Evolutionary conservation across 2,888 invertebrate species (phyloP), one percentile per base, ranked within the genome.

Genomic region (Caenorhabditis sinica): DNA sequence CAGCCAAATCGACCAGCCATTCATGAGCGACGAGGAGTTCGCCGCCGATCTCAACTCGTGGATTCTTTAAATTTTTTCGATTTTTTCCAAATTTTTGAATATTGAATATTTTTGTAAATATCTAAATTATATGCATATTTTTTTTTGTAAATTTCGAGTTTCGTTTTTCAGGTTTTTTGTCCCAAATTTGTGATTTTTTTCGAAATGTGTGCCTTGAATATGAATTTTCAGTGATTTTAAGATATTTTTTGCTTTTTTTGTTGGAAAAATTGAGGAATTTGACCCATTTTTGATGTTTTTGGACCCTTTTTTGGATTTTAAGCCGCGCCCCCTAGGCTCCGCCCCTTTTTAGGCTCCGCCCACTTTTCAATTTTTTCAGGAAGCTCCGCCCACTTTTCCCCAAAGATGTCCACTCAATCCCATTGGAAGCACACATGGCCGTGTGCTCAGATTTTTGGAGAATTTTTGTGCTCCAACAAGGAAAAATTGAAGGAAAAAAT

Each of bases 361-460:
- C 56, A 53, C 15, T 28, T 28, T 56, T 25, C 11, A 25, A 56
- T 17, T 40, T 61, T 61, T 3, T 13, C 58, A 11, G 56, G n/a
- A n/a, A n/a, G n/a, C n/a, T n/a, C n/a, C n/a, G n/a, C n/a, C n/a
- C n/a, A n/a, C n/a, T n/a, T n/a, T n/a, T n/a, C n/a, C n/a, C n/a
- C n/a, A n/a, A n/a, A n/a, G n/a, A 65, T 65, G 65, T 25, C 15
- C 45, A 30, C 43, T 20, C 85, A 85, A 68, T 28, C 58, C n/a
- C 87, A 87, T 61, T 87, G 87, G 87, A 80, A 82, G 30, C 90
- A 91, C 74, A 80, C 84, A 9, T 91, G 91, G 91, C 91, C 91
- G 11, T 87, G 82, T 28, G 82, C 88, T 13, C 49, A 82, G 51
- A 60, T 87, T 36, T 80, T 91, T 51, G 86, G 90, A 33, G 83